Base-by-base conservation (phyloP, 1,140 invertebrate genomes). In the Tetraneura akinire region DNA sequence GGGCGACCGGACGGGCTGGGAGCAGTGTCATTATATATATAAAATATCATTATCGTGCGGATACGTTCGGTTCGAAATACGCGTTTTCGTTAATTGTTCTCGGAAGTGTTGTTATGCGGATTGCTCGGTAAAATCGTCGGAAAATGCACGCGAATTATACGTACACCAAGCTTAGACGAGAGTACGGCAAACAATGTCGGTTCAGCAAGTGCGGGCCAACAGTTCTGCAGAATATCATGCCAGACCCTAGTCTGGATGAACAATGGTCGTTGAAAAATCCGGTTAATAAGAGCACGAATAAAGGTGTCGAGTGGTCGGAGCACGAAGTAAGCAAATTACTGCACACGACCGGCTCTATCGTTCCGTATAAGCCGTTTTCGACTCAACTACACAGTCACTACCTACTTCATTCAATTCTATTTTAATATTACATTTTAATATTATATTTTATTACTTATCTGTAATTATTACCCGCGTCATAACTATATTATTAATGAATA, bases 281-380 rank as follows among this genome's bases (percentile, higher is more conserved):
- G 11, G 32, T 55, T 3, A 21, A 78, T 37, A 57, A 51, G 3
- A 62, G 74, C 37, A 78, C 74, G 6, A 45, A 60, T 18, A 60
- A 60, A 18, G 37, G 53, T n/a, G 32, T 29, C 8, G 37, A 78
- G 10, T 60, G 53, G 74, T 78, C 74, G 3, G 53, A 60, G 11
- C 74, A 78, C 37, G 74, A 78, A 26, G 74, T 78, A 32, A 74
- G 32, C 8, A 37, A 37, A n/a, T n/a, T n/a, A n/a, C n/a, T n/a
- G n/a, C n/a, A n/a, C n/a, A n/a, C n/a, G n/a, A n/a, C n/a, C n/a
- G n/a, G n/a, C n/a, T n/a, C n/a, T n/a, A n/a, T n/a, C n/a, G n/a
- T n/a, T n/a, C n/a, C n/a, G n/a, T n/a, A n/a, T n/a, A n/a, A n/a
- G n/a, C n/a, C n/a, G n/a, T n/a, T n/a, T n/a, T n/a, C n/a, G n/a